A percentile compares a stretch with the other conserved stretches of the same genome.
Conservation (phyloP, 2,797 vertebrate species). For the Amphiprion clarkii region DNA sequence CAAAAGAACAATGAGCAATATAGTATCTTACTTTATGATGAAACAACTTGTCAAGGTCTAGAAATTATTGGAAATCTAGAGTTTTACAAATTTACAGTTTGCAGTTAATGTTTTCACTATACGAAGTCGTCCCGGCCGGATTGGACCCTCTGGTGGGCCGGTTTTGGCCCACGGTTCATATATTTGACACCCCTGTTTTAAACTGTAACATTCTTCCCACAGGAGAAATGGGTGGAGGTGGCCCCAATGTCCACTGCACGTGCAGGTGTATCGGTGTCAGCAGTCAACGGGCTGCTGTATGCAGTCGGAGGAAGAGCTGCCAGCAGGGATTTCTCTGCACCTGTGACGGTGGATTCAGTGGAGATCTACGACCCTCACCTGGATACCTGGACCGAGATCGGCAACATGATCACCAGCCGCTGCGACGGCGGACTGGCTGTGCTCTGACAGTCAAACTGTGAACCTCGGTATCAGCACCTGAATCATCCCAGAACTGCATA, state of each 20-base stretch:
- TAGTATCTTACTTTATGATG: too few species aligned
- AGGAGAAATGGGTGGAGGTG: slow-evolving; percentile 97
- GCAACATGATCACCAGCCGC: slow-evolving; percentile 99
- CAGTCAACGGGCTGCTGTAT: slow-evolving; percentile 95
- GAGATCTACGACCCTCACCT: slow-evolving; percentile 97
- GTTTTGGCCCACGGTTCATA: too few species aligned
- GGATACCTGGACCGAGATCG: slow-evolving; percentile 96
- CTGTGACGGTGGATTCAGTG: slow-evolving; percentile 95
- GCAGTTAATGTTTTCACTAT: too few species aligned
- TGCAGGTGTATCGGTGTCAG: slow-evolving; percentile 92
- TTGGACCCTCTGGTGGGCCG: too few species aligned
- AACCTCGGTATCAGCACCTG: slow-evolving; percentile 10
- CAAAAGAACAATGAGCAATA: too few species aligned
- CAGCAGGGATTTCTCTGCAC: slow-evolving; percentile 94
- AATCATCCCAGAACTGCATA: slow-evolving; percentile 26
- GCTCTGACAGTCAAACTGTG: slow-evolving; percentile 81
- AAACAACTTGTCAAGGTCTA: too few species aligned
- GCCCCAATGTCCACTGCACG: slow-evolving; percentile 93
- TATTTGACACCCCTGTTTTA: too few species aligned
- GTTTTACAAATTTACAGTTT: too few species aligned
- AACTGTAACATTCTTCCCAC: slow-evolving; percentile 1
- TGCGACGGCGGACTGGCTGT: slow-evolving; percentile 97
- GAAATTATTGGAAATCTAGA: too few species aligned
- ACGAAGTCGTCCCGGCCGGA: too few species aligned
- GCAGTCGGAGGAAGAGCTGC: slow-evolving; percentile 92